Base-by-base conservation (phyloP, 2,888 invertebrate species). In the Cephalotes varians region DNA sequence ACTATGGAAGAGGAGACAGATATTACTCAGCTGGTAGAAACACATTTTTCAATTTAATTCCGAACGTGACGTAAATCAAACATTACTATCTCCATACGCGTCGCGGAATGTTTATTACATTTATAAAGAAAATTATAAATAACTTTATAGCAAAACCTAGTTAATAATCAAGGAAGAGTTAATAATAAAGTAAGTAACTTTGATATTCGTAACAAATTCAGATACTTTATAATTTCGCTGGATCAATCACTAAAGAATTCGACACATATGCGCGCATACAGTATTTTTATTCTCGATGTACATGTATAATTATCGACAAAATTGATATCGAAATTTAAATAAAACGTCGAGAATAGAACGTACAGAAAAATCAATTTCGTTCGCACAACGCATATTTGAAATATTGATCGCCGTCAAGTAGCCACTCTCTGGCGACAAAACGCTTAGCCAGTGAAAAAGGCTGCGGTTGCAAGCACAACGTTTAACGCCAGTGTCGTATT, bases 361-460 rank as follows among this genome's bases (percentile, higher is more conserved):
- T 28, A n/a, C 1, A 2, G 10, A 18, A 62, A 65, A 56, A 44
- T 69, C 10, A 44, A 71, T 79, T 56, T 56, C 18, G 4, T n/a
- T 44, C 21, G 44, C 25, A 54, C 34, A 25, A 7, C 44, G 51
- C 25, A n/a, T n/a, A 44, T 18, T 67, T 12, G 28, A 67, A 40
- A 21, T 77, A 67, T 21, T 31, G 5, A 10, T 40, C 76, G 21
- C 15, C 44, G 67, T 65, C 28, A 44, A 69, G 71, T 58, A 71
- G 58, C 69, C n/a, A 44, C 56, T 47, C 12, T 34, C 77, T 18
- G 34, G 12, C 25, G 56, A 58, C 47, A 58, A 79, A 56, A 58
- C 56, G 56, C 56, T 79, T 71, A 79, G 56, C 44, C 56, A 47
- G 56, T 69, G 51, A 56, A 79, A 77, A 58, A 69, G 56, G 15